These are phyloP conservation scores for Camponotus floridanus DNA, from an alignment of 1,140 invertebrate genomes.

Conservation along the genomic window DNA sequence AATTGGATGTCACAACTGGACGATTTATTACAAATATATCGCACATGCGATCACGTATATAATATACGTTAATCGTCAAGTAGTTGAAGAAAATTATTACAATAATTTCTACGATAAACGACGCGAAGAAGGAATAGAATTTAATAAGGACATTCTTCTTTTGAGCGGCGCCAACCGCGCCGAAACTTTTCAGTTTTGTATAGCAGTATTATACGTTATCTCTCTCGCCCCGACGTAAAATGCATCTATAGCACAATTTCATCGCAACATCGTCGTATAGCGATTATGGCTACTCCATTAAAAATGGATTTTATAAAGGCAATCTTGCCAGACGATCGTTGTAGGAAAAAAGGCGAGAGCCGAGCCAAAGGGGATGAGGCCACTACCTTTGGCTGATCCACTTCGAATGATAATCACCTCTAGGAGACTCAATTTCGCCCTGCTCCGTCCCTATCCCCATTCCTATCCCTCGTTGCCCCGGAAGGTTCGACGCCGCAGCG, in stretches of 20 bases:
- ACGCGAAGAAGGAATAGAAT: background rate
- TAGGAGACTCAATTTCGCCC: slow-evolving; percentile 80
- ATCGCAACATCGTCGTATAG: slow-evolving; percentile 59
- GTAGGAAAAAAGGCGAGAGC: slow-evolving; percentile 65
- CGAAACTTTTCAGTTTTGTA: slow-evolving; percentile 42
- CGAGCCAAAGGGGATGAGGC: slow-evolving; percentile 67
- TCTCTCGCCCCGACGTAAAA: slow-evolving; percentile 22
- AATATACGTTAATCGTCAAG: background rate
- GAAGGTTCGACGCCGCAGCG: slow-evolving; percentile 77
- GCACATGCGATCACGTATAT: background rate
- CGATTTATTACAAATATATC: background rate
- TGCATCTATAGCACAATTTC: slow-evolving; percentile 51
- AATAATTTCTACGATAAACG: background rate
- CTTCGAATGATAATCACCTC: slow-evolving; percentile 84
- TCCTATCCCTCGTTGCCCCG: slow-evolving; percentile 64
- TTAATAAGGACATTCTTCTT: slow-evolving; percentile 33
- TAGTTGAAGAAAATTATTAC: background rate
- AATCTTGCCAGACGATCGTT: slow-evolving; percentile 76
- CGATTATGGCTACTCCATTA: slow-evolving; percentile 74
- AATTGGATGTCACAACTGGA: slow-evolving; percentile 27
- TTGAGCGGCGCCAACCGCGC: slow-evolving; percentile 3
- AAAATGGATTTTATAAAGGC: slow-evolving; percentile 80
- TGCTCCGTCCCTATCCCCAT: slow-evolving; percentile 20
- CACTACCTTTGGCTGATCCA: slow-evolving; percentile 76
- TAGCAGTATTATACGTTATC: slow-evolving; percentile 39